Conservation (phyloP, 2,888 invertebrate species). For the Pogonocherus hispidulus region DNA sequence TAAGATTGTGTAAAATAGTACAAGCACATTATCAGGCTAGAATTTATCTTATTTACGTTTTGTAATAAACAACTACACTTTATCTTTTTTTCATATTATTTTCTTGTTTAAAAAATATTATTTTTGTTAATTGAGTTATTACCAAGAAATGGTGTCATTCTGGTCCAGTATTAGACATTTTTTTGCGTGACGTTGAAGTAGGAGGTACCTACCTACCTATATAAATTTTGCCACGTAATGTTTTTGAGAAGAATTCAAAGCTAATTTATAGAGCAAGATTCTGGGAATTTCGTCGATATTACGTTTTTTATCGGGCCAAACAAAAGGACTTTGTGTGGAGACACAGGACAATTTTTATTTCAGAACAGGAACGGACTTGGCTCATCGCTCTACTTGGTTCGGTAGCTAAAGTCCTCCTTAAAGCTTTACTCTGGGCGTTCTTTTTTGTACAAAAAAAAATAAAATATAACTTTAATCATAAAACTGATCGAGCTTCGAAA, state of each 20-base stretch:
- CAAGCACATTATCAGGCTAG: not conserved
- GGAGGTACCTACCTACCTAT: not conserved
- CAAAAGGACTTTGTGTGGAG: slow-evolving; percentile 3
- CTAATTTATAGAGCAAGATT: slow-evolving; percentile 24
- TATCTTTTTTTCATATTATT: slow-evolving; percentile 16
- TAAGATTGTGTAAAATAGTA: not conserved
- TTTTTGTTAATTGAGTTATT: slow-evolving; percentile 7
- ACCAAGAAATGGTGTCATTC: slow-evolving; percentile 17
- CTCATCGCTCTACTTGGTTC: too few relatives aligned
- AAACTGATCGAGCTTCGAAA: too few relatives aligned
- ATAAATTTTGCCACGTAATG: slow-evolving; percentile 23
- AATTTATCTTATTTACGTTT: slow-evolving; percentile 9
- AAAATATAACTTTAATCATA: too few relatives aligned
- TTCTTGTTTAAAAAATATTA: slow-evolving; percentile 13
- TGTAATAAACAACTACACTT: not conserved
- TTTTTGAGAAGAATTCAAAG: slow-evolving; percentile 27
- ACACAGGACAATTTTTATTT: not conserved
- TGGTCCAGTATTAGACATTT: not conserved
- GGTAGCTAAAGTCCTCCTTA: too few relatives aligned
- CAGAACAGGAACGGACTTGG: too few relatives aligned
- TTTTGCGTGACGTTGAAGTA: slow-evolving; percentile 9
- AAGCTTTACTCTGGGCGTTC: too few relatives aligned
- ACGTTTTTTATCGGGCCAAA: slow-evolving; percentile 10
- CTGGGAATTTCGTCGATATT: slow-evolving; percentile 7
- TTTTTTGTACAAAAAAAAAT: too few relatives aligned